Evolutionary conservation across 2,113 vertebrate species (phyloP), one percentile per base, ranked within the genome.

Genomic region (Rhabdornis inornatus): DNA sequence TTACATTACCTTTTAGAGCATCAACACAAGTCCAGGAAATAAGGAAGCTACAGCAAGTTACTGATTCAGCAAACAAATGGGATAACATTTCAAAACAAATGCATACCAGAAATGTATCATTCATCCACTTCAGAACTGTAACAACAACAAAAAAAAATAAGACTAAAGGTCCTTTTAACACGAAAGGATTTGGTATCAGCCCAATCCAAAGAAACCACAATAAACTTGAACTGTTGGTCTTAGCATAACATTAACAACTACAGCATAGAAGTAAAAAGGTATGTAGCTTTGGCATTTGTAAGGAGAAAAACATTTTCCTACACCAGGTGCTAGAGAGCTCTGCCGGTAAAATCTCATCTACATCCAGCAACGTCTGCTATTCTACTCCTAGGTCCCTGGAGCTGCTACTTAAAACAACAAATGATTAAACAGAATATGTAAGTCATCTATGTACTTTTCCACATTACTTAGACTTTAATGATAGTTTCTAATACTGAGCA

Each of bases 341-440:
- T 90, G 95, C 89, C 93, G 94, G 42, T 59, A 71, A 90, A 95
- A 90, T 40, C 47, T 80, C 75, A 47, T 77, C 71, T 53, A 35
- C 4, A 2, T 88, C 90, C 82, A 94, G 47, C 59, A 94, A 82
- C 0, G 20, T 79, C 91, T 95, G 82, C 55, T 85, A 52, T 83
- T 95, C 81, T 84, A 80, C 74, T 61, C 55, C 42, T 86, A 39
- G 13, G n/a, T 72, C 70, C 30, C 47, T 70, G 27, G 33, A 90
- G 42, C 50, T 74, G 42, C 81, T 94, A 80, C 65, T 94, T 80
- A 91, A 92, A 95, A 75, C 21, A 61, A 65, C 39, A 79, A 92
- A 80, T 35, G 50, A 57, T 76, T 85, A 75, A 89, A 94, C 20
- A 77, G 76, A 86, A n/a, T 64, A 78, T 69, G 18, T 9, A 94